A percentile compares a stretch with the other conserved stretches of the same genome.
phyloP scores from a whole-genome alignment of 2,113 vertebrate species.

The western clawed frog (Xenopus tropicalis) region UCB_Xtro_10.0 CM004445.2:48958001-48958500 shows the following conservation, averaged over 20 bases:
- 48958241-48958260: not conserved
- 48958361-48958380: not conserved
- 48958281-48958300: not conserved
- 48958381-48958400: not conserved
- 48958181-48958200: not conserved
- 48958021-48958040: too few species aligned
- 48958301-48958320: not conserved
- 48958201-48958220: conserved; percentile 3
- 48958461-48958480: not conserved
- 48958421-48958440: conserved; percentile 37
- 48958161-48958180: conserved; percentile 18
- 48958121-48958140: too few species aligned
- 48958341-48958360: not conserved
- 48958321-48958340: not conserved
- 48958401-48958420: conserved; percentile 8
- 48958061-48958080: too few species aligned
- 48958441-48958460: conserved; percentile 13
- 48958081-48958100: too few species aligned
- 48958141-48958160: conserved; percentile 1
- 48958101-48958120: too few species aligned
- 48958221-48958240: not conserved
- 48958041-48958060: too few species aligned
- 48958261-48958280: not conserved
- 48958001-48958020: too few species aligned
- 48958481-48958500: too few species aligned